Conservation (phyloP, 2,113 vertebrate species). For the Sardina pilchardus region DNA sequence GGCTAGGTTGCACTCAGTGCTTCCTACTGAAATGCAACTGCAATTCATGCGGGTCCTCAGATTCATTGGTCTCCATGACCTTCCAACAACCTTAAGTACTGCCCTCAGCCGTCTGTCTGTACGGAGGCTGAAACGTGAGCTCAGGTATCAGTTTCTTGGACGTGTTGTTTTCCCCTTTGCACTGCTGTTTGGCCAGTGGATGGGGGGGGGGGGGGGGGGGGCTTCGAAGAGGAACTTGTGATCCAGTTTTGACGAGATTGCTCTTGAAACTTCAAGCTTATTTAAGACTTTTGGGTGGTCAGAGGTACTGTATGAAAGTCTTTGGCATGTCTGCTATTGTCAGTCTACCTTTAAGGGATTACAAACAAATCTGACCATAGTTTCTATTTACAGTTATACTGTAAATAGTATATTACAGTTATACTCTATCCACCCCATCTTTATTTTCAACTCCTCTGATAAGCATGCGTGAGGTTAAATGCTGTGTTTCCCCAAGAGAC, state of each 20-base stretch:
- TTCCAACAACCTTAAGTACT: background rate
- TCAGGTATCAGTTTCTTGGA: background rate
- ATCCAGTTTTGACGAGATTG: background rate
- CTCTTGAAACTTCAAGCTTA: background rate
- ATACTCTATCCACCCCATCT: background rate
- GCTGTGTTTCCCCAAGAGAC: too few species aligned
- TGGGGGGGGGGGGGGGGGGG: background rate
- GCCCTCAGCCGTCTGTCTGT: conserved; percentile 17
- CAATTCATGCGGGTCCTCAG: background rate
- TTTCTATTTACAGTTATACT: background rate
- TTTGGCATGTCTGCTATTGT: background rate
- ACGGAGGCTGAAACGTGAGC: conserved; percentile 36
- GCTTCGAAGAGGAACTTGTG: background rate
- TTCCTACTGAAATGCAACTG: background rate
- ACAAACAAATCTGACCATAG: background rate
- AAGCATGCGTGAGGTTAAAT: background rate
- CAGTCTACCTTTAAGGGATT: background rate
- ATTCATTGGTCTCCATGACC: conserved; percentile 2
- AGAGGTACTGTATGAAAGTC: background rate
- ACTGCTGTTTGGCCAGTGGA: background rate
- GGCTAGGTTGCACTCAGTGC: background rate
- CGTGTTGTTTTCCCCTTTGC: background rate
- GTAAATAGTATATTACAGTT: too few species aligned
- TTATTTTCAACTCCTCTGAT: background rate
- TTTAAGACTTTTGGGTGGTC: background rate